Evolutionary conservation across 2,797 vertebrate species (phyloP).

Genomic region (Benthosema pterotum): DNA sequence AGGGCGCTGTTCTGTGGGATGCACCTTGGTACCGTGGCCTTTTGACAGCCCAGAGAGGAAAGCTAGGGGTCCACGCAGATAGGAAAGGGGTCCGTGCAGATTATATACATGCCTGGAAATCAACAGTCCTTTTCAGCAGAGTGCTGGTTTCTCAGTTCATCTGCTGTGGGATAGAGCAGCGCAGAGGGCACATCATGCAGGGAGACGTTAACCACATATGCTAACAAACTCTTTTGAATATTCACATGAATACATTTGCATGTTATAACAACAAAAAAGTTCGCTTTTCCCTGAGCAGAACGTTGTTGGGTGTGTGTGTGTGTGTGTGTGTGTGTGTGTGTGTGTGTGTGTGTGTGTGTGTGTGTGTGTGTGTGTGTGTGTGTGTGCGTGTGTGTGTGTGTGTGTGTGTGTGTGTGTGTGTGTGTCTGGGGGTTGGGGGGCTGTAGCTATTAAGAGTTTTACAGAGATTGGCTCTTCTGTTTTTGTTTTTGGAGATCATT

Average conservation of each 20-base stretch:
- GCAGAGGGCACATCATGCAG: not conserved
- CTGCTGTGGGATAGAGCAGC: slow-evolving; percentile 1
- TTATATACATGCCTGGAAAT: slow-evolving; percentile 57
- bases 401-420: too few relatives aligned
- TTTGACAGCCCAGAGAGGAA: slow-evolving; percentile 35
- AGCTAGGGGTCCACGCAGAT: too few relatives aligned
- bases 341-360: too few relatives aligned
- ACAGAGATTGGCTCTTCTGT: too few relatives aligned
- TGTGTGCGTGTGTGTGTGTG: too few relatives aligned
- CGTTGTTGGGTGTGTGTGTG: too few relatives aligned
- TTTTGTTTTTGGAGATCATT: too few relatives aligned
- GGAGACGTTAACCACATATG: slow-evolving; percentile 35
- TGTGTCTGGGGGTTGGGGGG: slow-evolving; percentile 16
- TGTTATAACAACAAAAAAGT: slow-evolving; percentile 41
- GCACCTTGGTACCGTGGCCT: slow-evolving; percentile 37
- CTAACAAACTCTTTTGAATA: slow-evolving; percentile 29
- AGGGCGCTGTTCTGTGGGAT: slow-evolving; percentile 64
- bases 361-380: too few relatives aligned
- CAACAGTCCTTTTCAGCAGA: slow-evolving; percentile 17
- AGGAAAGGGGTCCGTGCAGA: slow-evolving; percentile 21
- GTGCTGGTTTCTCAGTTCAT: slow-evolving; percentile 1
- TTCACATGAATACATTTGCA: slow-evolving; percentile 53
- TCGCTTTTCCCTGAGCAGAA: slow-evolving; percentile 25
- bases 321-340: too few relatives aligned
- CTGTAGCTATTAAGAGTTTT: slow-evolving; percentile 20